Base-by-base conservation (phyloP, 2,797 vertebrate genomes). In the Brotula barbata region DNA sequence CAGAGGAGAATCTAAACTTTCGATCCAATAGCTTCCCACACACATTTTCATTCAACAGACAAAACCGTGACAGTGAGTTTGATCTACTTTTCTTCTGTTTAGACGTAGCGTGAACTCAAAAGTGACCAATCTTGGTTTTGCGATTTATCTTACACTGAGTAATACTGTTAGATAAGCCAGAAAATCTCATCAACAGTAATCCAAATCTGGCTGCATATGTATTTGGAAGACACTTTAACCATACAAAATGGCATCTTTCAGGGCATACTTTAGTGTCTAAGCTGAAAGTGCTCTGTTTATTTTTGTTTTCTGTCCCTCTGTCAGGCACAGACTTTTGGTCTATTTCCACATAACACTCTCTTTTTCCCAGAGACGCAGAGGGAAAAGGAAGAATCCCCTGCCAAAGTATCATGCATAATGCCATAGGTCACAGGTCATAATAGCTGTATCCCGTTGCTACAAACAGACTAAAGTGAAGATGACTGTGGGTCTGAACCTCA, bases 351-450 rank as follows among this genome's bases (percentile, higher is more conserved):
- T 55, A 68, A 2, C 62, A 46, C 20, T 31, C 53, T 55, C 58
- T 13, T 73, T 78, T 82, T 73, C 17, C 60, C 68, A 52, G 53
- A 70, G 47, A 64, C 53, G 51, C 36, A 42, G 43, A 67, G 17
- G 62, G 47, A 20, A 42, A 53, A 58, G 25, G 22, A 57, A 58
- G 39, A 74, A 64, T 73, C 37, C 36, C 31, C 51, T 49, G 42
- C 39, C 58, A 40, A 73, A 65, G 59, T 53, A 50, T 33, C 52
- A 10, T 48, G 50, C 31, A 52, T 72, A 69, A 73, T 54, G 52
- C 68, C 60, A 67, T 49, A 64, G 81, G 84, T 84, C 75, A 76
- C 43, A 81, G 81, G 73, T 76, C 77, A 76, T 58, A 72, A 43
- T 53, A 44, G 47, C 60, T 63, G 41, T 67, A 60, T 75, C 65